Evolutionary conservation across 2,797 vertebrate species (phyloP).

Genomic region (Galago senegalensis): DNA sequence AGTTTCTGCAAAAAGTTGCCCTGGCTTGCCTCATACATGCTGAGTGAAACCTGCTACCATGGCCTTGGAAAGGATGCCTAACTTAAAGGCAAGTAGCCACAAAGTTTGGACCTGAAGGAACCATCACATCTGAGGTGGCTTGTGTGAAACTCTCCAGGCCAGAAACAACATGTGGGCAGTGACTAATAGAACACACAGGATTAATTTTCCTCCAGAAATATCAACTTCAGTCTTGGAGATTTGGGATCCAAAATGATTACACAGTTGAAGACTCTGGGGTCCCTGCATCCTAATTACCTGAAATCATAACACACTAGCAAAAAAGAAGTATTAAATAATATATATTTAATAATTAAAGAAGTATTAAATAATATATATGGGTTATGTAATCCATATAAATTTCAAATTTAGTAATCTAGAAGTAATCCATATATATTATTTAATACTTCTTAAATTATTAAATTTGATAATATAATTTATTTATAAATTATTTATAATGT

Average conservation of each 20-base stretch:
- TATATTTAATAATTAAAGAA: background rate
- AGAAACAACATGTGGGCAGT: background rate
- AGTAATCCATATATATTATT: too few species aligned
- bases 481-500: too few species aligned
- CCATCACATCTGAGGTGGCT: background rate
- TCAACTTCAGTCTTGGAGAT: background rate
- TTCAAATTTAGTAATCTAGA: too few species aligned
- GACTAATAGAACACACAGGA: background rate
- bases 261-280: background rate
- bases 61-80: background rate
- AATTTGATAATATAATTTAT: too few species aligned
- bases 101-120: background rate
- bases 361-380: background rate
- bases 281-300: background rate
- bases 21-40: background rate
- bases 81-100: background rate
- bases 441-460: too few species aligned
- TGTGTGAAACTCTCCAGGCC: background rate
- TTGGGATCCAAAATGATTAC: background rate
- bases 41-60: background rate
- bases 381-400: background rate
- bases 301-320: background rate
- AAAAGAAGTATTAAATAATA: background rate
- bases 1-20: background rate
- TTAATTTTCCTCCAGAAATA: slow-evolving; percentile 27